Base-by-base conservation (phyloP, 2,888 invertebrate genomes). In the Hypercompe scribonia region DNA sequence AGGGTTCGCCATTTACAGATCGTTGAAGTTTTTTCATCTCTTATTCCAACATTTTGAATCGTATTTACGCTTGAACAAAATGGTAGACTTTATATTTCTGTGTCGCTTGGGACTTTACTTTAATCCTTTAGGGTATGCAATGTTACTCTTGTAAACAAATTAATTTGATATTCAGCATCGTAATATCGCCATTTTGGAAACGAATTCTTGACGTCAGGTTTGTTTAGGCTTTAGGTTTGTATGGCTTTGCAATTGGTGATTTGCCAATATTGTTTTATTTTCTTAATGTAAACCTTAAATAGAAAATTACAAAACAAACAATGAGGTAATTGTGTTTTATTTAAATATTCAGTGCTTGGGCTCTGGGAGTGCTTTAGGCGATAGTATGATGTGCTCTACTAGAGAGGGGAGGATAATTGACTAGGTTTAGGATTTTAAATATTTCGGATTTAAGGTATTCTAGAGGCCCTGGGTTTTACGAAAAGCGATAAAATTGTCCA, bases 1-100 rank as follows among this genome's bases (percentile, higher is more conserved):
- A 81, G 83, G 84, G 82, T 78, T 74, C 61, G 75, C 74, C 81
- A 72, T 82, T 84, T 75, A 75, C 79, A 78, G 69, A 79, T 78
- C 78, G 72, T 74, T 73, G 54, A 70, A 68, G 58, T 64, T 81
- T 78, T 81, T 80, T 77, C 74, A 74, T 31, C 54, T 65, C 61
- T 63, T 73, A 70, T 67, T 4, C 66, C 31, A 33, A 70, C 70
- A 73, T 73, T 73, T 70, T 73, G 73, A 63, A 67, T 73, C 65
- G 73, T 69, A 70, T 66, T 67, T 67, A 67, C n/a, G 64, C 54
- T 69, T 24, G 50, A 71, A 78, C 76, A 70, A 75, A 83, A 81
- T 65, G 70, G 36, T 31, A 58, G n/a, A 15, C 69, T 74, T 68
- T 65, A 69, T 73, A 66, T 72, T 65, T 39, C 31, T 46, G 63